A percentile compares a stretch with the other conserved stretches of the same genome.
phyloP scores from a whole-genome alignment of 2,113 vertebrate genomes.

The Stercorarius parasiticus region DNA sequence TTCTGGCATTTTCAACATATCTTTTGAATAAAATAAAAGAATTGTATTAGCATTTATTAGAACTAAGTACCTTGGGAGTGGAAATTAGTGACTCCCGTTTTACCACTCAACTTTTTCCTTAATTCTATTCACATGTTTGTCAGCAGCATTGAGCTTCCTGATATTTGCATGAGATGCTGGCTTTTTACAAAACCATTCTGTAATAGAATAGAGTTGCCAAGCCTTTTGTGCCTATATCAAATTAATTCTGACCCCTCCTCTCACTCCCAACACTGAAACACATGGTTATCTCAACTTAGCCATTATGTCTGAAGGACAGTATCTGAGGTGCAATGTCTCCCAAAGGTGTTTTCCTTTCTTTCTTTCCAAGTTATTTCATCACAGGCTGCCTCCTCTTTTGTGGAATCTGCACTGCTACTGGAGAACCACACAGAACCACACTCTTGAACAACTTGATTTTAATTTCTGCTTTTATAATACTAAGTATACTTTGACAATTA shows the following conservation, averaged over 20 bases:
- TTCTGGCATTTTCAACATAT: neutral
- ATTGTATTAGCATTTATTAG: neutral
- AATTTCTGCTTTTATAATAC: neutral
- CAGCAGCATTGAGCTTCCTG: neutral
- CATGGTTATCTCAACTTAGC: neutral
- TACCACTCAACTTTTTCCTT: neutral
- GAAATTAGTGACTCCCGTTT: neutral
- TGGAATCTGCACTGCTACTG: neutral
- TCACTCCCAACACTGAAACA: neutral
- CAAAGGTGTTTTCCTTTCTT: neutral
- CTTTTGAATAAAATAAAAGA: neutral
- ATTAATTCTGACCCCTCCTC: neutral
- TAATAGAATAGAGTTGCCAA: neutral
- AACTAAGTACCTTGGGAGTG: neutral
- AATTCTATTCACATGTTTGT: constrained; percentile 15
- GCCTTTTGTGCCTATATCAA: neutral
- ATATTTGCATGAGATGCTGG: neutral
- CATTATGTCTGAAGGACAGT: neutral
- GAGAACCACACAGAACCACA: neutral
- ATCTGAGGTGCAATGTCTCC: neutral
- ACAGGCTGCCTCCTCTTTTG: neutral
- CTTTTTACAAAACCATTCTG: neutral
- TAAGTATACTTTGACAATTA: neutral
- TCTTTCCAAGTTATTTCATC: neutral
- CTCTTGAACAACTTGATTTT: neutral